Evolutionary conservation across 2,113 vertebrate genomes (phyloP).

Genomic region (Phaetusa simplex): DNA sequence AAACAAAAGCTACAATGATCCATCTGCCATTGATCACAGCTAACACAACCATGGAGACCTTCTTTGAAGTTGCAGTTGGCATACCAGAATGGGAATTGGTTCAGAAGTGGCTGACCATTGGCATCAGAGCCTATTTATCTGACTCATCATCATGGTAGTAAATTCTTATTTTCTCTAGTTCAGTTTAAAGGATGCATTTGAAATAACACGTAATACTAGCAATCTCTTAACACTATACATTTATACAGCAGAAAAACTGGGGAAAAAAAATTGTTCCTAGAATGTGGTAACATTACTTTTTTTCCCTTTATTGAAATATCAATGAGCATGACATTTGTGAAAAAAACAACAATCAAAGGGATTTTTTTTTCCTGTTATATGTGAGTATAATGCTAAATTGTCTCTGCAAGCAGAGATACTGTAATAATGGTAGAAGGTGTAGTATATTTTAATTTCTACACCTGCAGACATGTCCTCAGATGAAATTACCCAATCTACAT

Average conservation of each 20-base stretch:
- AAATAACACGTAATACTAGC: background rate
- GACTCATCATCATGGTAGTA: background rate
- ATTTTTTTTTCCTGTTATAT: background rate
- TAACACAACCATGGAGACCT: background rate
- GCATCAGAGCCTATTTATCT: background rate
- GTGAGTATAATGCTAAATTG: background rate
- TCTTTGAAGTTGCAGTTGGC: fast-evolving
- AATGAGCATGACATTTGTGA: background rate
- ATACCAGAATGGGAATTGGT: background rate
- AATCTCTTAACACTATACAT: background rate
- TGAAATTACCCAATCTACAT: background rate
- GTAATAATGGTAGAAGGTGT: background rate
- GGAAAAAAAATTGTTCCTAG: background rate
- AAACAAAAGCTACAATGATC: background rate
- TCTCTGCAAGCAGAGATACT: background rate
- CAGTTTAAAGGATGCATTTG: background rate
- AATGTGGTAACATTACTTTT: background rate
- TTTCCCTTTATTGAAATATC: background rate
- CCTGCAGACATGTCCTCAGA: background rate
- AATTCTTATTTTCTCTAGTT: background rate
- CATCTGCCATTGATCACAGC: background rate
- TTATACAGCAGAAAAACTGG: background rate
- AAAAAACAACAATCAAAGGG: background rate
- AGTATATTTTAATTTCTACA: background rate
- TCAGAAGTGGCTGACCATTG: background rate